Percentiles rank a stretch among this genome's conserved stretches.
Evolutionary conservation across 2,113 vertebrate genomes (phyloP).

Genomic region (Cryptomyrus ogoouensis): DNA sequence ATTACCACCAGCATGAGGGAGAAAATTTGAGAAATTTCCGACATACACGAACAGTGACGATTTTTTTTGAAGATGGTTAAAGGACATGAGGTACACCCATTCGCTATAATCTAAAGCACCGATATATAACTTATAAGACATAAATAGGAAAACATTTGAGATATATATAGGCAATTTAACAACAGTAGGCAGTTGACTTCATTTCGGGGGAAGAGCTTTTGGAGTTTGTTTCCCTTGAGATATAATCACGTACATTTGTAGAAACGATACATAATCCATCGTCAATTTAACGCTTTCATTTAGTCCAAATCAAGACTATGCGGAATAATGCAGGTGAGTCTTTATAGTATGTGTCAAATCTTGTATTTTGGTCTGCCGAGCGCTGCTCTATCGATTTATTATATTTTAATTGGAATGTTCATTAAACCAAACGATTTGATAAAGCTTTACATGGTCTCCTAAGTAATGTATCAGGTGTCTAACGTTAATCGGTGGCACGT

Average conservation of each 20-base stretch:
- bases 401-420: conserved; percentile 4
- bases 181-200: neutral
- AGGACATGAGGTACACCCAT: neutral
- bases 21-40: neutral
- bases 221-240: neutral
- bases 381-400: neutral
- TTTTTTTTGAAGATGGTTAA: neutral
- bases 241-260: neutral
- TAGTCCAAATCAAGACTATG: neutral
- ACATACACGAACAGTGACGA: neutral
- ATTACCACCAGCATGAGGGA: neutral
- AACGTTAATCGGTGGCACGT: conserved; percentile 24
- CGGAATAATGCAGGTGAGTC: neutral
- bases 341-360: neutral
- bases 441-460: neutral
- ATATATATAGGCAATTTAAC: neutral
- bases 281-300: neutral
- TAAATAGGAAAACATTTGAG: neutral
- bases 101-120: neutral
- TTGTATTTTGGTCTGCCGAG: neutral
- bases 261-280: neutral
- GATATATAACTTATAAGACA: neutral
- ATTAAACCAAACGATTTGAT: neutral
- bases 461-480: conserved; percentile 8
- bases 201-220: neutral